Conservation (phyloP, 2,888 invertebrate species). For the Calameuta pallipes region DNA sequence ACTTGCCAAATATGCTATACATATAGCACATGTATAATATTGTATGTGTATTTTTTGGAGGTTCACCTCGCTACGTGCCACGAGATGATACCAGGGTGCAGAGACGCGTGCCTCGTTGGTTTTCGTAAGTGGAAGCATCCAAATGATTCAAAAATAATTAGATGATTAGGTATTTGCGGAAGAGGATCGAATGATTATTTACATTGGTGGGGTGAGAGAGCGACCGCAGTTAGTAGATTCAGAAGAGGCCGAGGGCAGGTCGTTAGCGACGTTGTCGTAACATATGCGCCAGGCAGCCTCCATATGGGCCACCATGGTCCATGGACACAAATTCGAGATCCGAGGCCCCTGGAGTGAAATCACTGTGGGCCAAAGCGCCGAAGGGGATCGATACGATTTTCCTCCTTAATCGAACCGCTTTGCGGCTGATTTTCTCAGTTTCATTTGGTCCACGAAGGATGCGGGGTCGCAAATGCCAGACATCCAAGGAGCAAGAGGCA, state of each 20-base stretch:
- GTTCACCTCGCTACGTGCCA: too few species aligned
- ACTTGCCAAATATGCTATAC: conserved; percentile 53
- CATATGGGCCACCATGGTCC: conserved; percentile 59
- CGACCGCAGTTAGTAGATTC: conserved; percentile 64
- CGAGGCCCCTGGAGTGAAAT: conserved; percentile 34
- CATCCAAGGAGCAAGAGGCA: too few species aligned
- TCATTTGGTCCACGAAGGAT: too few species aligned
- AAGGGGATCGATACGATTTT: conserved; percentile 53
- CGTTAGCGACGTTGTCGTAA: conserved; percentile 65
- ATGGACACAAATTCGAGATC: conserved; percentile 43
- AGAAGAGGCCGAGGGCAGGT: conserved; percentile 57
- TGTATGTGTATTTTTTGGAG: too few species aligned
- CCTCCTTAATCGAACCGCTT: conserved; percentile 39
- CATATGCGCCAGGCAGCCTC: conserved; percentile 65
- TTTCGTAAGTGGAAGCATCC: too few species aligned
- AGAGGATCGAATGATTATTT: conserved; percentile 62
- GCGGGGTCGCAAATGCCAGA: too few species aligned
- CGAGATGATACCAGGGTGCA: too few species aligned
- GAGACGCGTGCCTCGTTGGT: too few species aligned
- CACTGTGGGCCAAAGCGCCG: conserved; percentile 32
- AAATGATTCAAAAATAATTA: too few species aligned
- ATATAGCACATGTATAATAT: too few species aligned
- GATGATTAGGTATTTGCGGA: conserved; percentile 10
- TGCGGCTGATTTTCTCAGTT: conserved; percentile 23
- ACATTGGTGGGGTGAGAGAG: conserved; percentile 55